Evolutionary conservation across 2,888 invertebrate species (phyloP).

Genomic region (Limnephilus rhombicus): DNA sequence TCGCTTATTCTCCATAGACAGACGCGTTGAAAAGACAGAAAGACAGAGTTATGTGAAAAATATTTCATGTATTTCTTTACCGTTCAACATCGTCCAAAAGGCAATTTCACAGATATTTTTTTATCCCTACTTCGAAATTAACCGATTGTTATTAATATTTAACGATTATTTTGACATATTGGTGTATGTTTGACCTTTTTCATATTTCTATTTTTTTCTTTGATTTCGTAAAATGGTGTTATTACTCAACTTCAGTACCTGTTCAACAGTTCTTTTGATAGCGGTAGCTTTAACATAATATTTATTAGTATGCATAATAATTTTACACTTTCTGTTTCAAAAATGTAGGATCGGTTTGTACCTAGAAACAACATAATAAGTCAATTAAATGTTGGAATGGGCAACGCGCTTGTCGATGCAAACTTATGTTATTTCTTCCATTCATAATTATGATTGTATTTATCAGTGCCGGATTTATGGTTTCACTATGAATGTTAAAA

Average conservation of each 20-base stretch:
- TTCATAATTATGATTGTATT: background rate
- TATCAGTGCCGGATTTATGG: background rate
- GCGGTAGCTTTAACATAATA: background rate
- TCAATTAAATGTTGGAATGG: background rate
- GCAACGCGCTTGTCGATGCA: background rate
- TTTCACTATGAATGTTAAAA: no score
- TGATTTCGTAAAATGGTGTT: background rate
- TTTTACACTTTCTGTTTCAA: background rate
- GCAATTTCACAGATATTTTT: background rate
- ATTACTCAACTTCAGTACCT: background rate
- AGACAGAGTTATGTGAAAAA: background rate
- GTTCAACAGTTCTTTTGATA: background rate
- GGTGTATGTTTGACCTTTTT: background rate
- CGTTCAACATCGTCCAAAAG: background rate
- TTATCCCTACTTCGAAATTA: background rate
- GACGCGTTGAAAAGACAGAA: background rate
- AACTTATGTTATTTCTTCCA: background rate
- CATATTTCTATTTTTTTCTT: background rate
- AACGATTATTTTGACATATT: background rate
- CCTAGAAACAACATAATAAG: background rate
- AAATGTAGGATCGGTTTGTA: background rate
- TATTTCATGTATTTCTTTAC: background rate
- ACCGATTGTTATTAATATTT: background rate
- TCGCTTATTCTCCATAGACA: background rate
- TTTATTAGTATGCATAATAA: background rate